phyloP scores from a whole-genome alignment of 2,113 vertebrate species.

The Pantherophis guttatus region DNA sequence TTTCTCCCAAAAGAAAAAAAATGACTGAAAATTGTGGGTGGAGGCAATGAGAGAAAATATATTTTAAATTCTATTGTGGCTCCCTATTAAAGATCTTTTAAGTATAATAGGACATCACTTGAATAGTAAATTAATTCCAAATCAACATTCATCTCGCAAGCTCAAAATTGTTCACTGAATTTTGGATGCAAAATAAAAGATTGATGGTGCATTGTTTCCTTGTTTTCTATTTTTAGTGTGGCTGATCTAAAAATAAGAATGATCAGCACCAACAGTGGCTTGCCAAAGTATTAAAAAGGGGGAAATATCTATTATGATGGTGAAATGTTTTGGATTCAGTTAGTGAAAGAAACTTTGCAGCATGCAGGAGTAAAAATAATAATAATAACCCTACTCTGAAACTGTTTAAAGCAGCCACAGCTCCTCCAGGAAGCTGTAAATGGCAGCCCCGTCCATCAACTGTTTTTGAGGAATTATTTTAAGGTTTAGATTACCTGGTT shows the following conservation, averaged over 20 bases:
- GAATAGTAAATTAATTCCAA: neutral
- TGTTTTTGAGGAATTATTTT: neutral
- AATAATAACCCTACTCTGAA: neutral
- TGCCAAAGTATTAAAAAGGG: constrained; percentile 4
- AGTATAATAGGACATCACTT: neutral
- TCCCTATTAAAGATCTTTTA: neutral
- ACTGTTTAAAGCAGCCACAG: neutral
- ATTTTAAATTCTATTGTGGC: neutral
- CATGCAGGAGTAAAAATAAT: neutral
- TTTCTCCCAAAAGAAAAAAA: neutral
- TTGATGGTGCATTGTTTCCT: neutral
- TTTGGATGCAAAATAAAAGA: neutral
- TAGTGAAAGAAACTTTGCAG: neutral
- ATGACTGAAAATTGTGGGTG: neutral
- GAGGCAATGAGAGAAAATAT: neutral
- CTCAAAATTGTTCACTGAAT: neutral
- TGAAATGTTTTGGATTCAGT: neutral
- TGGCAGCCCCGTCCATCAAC: neutral
- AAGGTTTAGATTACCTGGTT: neutral
- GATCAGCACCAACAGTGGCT: constrained; percentile 39
- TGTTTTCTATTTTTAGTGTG: constrained; percentile 43
- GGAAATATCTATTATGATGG: neutral
- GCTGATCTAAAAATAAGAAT: constrained; percentile 43
- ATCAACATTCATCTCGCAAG: neutral
- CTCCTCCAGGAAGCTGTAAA: neutral